Evolutionary conservation across 2,113 vertebrate genomes (phyloP), one percentile per base, ranked within the genome.

Genomic region (Toxotes chatareus): DNA sequence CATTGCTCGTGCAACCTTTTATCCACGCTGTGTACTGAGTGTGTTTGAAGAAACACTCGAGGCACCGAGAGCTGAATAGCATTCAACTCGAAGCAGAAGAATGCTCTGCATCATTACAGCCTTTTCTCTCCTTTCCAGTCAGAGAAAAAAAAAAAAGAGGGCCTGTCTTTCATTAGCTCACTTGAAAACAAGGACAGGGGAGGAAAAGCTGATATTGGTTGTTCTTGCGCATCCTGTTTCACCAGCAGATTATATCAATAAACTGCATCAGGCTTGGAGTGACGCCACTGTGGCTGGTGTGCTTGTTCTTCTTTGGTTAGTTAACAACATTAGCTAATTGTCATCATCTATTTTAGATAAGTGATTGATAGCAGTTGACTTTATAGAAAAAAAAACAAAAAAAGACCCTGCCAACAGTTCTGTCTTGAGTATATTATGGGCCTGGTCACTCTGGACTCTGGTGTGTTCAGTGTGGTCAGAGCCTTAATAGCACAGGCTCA

Each of bases 101-200:
- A 66, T 46, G 27, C 36, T 61, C 34, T 51, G 31, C n/a, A 56
- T 63, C 14, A 7, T 53, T 49, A 16, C 32, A 59, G 44, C 21
- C 38, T 70, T 42, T 47, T 62, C 69, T 79, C 21, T 55, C 27
- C 55, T 49, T 42, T 46, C 36, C 64, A 75, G 46, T 63, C 53
- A 36, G 12, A 55, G 27, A 17, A 9, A 61, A 27, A 27, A 27
- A 27, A 42, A 32, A 6, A 14, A 14, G 44, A 40, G 40, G 12
- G 61, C 12, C 49, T 10, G 46, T 56, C 13, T 63, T 64, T 51
- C 38, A 51, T 67, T 73, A 56, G 57, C 7, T 42, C 62, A 42
- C 16, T 21, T 61, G 21, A 72, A 66, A 70, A 75, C 53, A 66
- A 16, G 12, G 3, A 31, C 64, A 42, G 19, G 14, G 6, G 14